Conservation (phyloP, 1,140 invertebrate genomes). For the Brachionus calyciflorus region DNA sequence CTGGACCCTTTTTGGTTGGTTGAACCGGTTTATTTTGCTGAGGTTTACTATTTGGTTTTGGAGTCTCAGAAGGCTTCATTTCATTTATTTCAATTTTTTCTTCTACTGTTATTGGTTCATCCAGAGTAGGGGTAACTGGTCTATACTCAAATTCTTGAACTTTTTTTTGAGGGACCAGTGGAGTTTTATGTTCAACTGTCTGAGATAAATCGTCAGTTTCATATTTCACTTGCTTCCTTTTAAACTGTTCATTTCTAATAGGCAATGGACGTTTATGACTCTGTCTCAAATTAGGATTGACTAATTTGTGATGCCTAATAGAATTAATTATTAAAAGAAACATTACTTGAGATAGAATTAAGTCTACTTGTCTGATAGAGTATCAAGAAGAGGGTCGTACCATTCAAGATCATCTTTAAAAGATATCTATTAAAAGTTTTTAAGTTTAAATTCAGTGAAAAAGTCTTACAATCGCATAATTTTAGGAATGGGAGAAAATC, state of each 20-base stretch:
- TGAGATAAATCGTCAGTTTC: neutral
- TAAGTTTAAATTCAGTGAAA: neutral
- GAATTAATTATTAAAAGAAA: neutral
- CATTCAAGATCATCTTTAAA: neutral
- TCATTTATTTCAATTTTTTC: neutral
- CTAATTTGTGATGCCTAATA: neutral
- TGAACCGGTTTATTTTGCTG: neutral
- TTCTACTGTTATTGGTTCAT: neutral
- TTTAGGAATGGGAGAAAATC: constrained; percentile 1
- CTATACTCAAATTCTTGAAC: neutral
- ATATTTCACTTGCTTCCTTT: neutral
- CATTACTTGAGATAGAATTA: too few relatives aligned
- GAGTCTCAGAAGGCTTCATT: neutral
- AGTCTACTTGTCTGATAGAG: neutral
- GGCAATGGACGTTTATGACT: neutral
- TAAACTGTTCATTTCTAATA: neutral
- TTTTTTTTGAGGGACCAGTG: neutral
- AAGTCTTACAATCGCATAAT: neutral
- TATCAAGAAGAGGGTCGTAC: neutral
- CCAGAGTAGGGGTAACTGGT: neutral
- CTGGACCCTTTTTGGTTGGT: neutral
- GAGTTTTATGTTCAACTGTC: neutral
- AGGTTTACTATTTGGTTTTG: neutral
- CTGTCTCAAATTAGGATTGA: neutral
- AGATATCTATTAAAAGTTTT: neutral